Percentiles rank a stretch among this genome's conserved stretches.
These are phyloP conservation scores for Caenorhabditis plicata DNA, from an alignment of 2,888 invertebrate species.

Conservation along the genomic window DNA sequence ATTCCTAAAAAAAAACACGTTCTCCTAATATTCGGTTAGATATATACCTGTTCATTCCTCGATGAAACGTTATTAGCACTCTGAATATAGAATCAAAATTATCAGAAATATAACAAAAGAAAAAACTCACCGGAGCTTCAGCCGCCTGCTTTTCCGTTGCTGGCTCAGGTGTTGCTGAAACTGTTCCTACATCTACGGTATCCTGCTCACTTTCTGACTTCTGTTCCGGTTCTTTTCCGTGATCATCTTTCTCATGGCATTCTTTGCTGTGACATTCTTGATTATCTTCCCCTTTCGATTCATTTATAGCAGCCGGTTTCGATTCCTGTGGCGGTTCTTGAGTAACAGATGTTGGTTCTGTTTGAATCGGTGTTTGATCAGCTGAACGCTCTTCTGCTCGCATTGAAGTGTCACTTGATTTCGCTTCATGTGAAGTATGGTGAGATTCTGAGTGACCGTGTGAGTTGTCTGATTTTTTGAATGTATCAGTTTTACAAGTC, in stretches of 20 bases:
- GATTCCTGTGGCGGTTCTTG: conserved; percentile 3
- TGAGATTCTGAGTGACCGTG: conserved; percentile 4
- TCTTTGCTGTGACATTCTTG: no score
- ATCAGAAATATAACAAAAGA: no score
- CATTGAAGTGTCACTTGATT: conserved; percentile 3
- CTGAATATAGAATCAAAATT: no score
- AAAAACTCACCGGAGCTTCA: not conserved
- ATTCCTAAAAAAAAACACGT: not conserved
- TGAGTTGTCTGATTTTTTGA: conserved; percentile 11
- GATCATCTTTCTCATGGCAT: no score
- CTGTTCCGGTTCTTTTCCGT: no score
- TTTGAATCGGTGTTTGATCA: no score
- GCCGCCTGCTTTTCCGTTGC: not conserved
- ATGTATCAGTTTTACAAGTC: conserved; percentile 16
- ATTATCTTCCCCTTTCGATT: conserved; percentile 2
- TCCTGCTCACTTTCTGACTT: conserved; percentile 4
- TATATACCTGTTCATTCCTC: no score
- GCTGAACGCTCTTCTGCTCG: not conserved
- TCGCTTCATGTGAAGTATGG: not conserved
- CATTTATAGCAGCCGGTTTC: no score
- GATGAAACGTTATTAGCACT: no score
- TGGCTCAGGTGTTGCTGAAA: conserved; percentile 1
- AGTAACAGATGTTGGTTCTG: not conserved
- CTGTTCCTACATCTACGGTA: conserved; percentile 6
- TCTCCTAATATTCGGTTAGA: no score